A percentile compares a stretch with the other conserved stretches of the same genome.
Evolutionary conservation across 2,888 invertebrate genomes (phyloP).

Genomic region (Archips xylosteana): DNA sequence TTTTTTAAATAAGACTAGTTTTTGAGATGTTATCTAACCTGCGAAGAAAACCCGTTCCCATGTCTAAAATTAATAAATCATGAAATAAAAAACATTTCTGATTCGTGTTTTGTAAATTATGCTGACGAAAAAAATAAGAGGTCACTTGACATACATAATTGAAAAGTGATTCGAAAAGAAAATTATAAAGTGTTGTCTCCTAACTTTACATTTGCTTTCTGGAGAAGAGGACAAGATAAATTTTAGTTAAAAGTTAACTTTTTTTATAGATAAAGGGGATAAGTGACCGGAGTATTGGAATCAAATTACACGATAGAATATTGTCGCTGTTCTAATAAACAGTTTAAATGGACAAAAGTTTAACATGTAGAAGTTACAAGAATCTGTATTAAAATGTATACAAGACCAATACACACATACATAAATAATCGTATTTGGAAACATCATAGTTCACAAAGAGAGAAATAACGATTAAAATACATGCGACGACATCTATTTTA

Average conservation of each 20-base stretch:
- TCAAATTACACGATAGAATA: background rate
- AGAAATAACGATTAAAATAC: slow-evolving; percentile 28
- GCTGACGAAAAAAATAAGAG: too few relatives aligned
- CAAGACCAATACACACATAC: slow-evolving; percentile 17
- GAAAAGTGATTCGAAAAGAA: background rate
- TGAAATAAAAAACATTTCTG: too few relatives aligned
- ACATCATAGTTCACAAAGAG: slow-evolving; percentile 23
- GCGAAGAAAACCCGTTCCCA: too few relatives aligned
- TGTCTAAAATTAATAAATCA: too few relatives aligned
- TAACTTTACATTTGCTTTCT: background rate
- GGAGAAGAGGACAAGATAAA: background rate
- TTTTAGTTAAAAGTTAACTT: background rate
- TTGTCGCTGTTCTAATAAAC: background rate
- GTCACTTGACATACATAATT: too few relatives aligned
- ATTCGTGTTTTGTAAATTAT: too few relatives aligned
- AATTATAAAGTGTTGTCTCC: background rate
- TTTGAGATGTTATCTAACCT: background rate
- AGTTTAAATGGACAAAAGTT: background rate
- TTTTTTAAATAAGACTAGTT: background rate
- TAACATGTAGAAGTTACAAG: slow-evolving; percentile 27
- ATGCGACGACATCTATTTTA: slow-evolving; percentile 17
- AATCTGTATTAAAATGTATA: slow-evolving; percentile 23
- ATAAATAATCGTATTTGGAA: slow-evolving; percentile 18
- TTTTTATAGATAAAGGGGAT: background rate
- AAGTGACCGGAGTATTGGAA: background rate